These are phyloP conservation scores for Syrphus vitripennis DNA, from an alignment of 2,888 invertebrate species.

Conservation along the genomic window DNA sequence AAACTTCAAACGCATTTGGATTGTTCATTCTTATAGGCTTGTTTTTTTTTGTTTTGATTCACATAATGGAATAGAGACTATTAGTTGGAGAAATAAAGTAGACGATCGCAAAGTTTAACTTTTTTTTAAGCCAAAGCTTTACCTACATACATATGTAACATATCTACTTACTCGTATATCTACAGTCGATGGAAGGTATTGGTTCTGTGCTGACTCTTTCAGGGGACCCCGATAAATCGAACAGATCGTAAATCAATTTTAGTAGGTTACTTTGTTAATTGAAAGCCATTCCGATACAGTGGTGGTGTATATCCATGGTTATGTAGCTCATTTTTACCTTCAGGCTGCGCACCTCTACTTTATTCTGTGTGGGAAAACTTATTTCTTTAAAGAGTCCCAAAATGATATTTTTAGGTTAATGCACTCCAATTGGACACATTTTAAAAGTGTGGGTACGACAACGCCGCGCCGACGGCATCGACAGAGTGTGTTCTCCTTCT, in stretches of 20 bases:
- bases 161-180: no score
- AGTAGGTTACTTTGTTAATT: constrained; percentile 72
- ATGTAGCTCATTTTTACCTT: constrained; percentile 5
- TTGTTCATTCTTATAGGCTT: constrained; percentile 33
- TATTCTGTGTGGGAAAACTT: constrained; percentile 51
- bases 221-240: constrained; percentile 51
- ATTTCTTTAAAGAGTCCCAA: constrained; percentile 39
- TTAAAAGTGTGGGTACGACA: constrained; percentile 42
- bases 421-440: constrained; percentile 34
- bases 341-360: background rate
- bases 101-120: constrained; percentile 22
- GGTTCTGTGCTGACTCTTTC: constrained; percentile 12
- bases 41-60: constrained; percentile 16
- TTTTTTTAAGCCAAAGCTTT: constrained; percentile 7
- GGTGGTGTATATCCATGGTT: constrained; percentile 27
- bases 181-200: background rate
- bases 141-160: background rate
- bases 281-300: constrained; percentile 54
- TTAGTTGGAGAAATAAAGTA: background rate
- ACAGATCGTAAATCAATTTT: constrained; percentile 71
- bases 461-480: background rate
- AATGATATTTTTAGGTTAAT: constrained; percentile 56
- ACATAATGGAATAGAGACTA: constrained; percentile 33
- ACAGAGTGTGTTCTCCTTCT: background rate
- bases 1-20: constrained; percentile 44